phyloP scores from a whole-genome alignment of 1,140 invertebrate genomes.

The Penaeus vannamei region DNA sequence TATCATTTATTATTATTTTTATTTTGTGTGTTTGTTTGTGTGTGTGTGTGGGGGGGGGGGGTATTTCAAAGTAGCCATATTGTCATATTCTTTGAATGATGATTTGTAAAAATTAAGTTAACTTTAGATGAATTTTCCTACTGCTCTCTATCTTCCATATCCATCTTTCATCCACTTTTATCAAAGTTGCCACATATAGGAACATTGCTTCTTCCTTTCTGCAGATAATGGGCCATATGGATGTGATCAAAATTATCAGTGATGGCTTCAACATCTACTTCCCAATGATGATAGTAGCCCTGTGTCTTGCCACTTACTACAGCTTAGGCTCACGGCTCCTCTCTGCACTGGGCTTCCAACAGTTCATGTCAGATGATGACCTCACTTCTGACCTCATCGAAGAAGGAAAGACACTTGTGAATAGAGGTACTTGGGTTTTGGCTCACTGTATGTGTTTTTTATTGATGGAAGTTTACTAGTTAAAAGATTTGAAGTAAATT shows the following conservation, averaged over 20 bases:
- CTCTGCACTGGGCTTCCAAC: conserved; percentile 91
- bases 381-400: conserved; percentile 93
- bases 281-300: conserved; percentile 94
- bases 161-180: not conserved
- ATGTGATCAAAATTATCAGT: conserved; percentile 96
- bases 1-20: too few species aligned
- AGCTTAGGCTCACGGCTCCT: conserved; percentile 91
- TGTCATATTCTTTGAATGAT: too few species aligned
- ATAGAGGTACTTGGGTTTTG: conserved; percentile 76
- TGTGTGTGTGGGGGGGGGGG: too few species aligned
- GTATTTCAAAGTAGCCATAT: too few species aligned
- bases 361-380: conserved; percentile 92
- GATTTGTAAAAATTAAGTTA: too few species aligned
- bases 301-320: conserved; percentile 96
- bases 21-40: too few species aligned
- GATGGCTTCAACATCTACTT: conserved; percentile 99
- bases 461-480: not conserved
- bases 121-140: too few species aligned
- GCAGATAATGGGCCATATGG: conserved; percentile 99
- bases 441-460: conserved; percentile 72
- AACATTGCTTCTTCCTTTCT: not conserved
- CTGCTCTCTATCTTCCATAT: not conserved
- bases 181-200: not conserved
- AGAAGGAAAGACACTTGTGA: conserved; percentile 78
- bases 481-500: not conserved